Percentiles rank a stretch among this genome's conserved stretches.
phyloP scores from a whole-genome alignment of 2,888 invertebrate genomes.

The Automeris io region DNA sequence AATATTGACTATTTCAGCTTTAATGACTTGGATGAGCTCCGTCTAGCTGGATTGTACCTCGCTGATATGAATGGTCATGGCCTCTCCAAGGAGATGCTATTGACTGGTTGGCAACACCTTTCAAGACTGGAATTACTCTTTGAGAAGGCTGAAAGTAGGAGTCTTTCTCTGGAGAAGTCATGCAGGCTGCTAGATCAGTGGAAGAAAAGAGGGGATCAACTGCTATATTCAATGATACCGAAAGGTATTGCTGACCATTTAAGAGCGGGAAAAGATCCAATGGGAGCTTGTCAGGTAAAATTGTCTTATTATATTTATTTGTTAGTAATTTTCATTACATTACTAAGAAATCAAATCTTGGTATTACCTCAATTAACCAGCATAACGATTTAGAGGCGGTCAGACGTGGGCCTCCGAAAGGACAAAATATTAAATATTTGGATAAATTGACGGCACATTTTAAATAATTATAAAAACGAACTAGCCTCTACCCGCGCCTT shows the following conservation, averaged over 20 bases:
- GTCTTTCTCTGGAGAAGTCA: constrained; percentile 86
- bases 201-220: constrained; percentile 90
- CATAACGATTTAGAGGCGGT: no score
- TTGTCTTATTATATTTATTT: background rate
- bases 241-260: constrained; percentile 89
- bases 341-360: no score
- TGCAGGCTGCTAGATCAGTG: constrained; percentile 87
- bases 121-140: constrained; percentile 88
- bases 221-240: constrained; percentile 95
- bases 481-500: no score
- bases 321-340: no score
- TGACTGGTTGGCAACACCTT: constrained; percentile 91
- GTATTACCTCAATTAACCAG: no score
- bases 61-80: constrained; percentile 93
- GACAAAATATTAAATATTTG: no score
- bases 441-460: no score
- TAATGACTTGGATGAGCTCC: constrained; percentile 89
- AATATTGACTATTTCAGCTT: constrained; percentile 80
- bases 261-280: constrained; percentile 83
- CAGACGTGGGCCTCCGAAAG: no score
- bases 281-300: constrained; percentile 86
- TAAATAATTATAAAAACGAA: no score
- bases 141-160: constrained; percentile 88
- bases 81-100: constrained; percentile 87
- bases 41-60: constrained; percentile 85